These are phyloP conservation scores for Troides helena DNA, from an alignment of 2,888 invertebrate genomes.

Conservation along the genomic window DNA sequence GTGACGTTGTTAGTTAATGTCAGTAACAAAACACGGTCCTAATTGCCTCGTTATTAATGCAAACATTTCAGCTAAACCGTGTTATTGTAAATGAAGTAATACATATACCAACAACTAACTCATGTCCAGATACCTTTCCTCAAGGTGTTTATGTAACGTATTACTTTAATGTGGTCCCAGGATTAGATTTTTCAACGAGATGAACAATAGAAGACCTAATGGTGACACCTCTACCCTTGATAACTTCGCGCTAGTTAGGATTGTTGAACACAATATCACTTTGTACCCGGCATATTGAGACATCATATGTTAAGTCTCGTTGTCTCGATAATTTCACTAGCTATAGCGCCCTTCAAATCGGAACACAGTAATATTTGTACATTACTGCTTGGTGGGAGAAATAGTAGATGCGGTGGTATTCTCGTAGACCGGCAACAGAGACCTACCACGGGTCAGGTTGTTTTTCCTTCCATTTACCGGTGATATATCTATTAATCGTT, in stretches of 20 bases:
- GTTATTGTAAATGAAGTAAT: slow-evolving; percentile 4
- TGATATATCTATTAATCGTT: slow-evolving; percentile 6
- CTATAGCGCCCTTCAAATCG: no score
- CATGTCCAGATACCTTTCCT: slow-evolving; percentile 18
- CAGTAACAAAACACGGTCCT: background rate
- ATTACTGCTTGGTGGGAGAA: no score
- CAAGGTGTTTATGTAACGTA: slow-evolving; percentile 25
- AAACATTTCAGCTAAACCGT: slow-evolving; percentile 16
- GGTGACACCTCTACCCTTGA: no score
- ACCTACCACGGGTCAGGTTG: background rate
- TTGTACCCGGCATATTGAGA: no score
- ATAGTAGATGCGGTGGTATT: no score
- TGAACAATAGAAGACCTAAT: no score
- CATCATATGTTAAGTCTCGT: no score
- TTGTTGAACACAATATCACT: no score
- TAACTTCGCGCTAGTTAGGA: no score
- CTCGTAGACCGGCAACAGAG: no score
- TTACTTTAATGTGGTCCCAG: slow-evolving; percentile 10
- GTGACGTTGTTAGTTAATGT: background rate
- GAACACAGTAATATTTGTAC: no score
- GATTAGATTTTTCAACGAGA: slow-evolving; percentile 6
- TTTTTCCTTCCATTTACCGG: background rate
- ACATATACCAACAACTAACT: slow-evolving; percentile 15
- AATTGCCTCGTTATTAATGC: slow-evolving; percentile 6
- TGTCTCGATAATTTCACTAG: no score